Base-by-base conservation (phyloP, 2,888 invertebrate species). In the Drosophila infuscata region DNA sequence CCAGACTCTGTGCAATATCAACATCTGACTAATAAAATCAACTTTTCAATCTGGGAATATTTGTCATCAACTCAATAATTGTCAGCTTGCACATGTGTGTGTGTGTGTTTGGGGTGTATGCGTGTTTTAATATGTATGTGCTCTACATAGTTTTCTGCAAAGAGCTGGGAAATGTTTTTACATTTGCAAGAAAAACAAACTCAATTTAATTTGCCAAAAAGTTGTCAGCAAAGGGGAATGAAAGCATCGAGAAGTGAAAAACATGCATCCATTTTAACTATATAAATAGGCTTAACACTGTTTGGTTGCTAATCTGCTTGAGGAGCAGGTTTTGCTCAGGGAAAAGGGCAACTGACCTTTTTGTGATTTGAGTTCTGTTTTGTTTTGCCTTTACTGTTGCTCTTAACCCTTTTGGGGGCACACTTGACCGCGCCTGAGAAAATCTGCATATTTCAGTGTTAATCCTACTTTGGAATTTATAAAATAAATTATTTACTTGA, bases 371-470 rank as follows among this genome's bases (percentile, higher is more conserved):
- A 12, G 36, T 65, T 54, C n/a, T 58, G 77, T 69, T 78, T 79
- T 79, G 67, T 68, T 78, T 74, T 78, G 74, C 49, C 43, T 38
- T 43, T 56, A 51, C 51, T 70, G 54, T 59, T 61, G 58, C 57
- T n/a, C 38, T 68, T 64, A 61, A 80, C 78, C 79, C 80, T 80
- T 81, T 80, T 35, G 61, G 63, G 63, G 52, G 58, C 52, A 71
- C 79, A 82, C 82, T 82, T 78, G 80, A 81, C 82, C 74, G 80
- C 70, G 64, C 68, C 61, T 54, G 66, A 52, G 67, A 56, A 82
- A 89, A 89, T 89, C 88, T 85, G 85, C 88, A 89, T 85, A 88
- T 89, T 88, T 79, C 86, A 84, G 89, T 88, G 88, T 74, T 85
- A 89, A 89, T 89, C 85, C 89, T 82, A 78, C 85, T 89, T 85